Evolutionary conservation across 2,888 invertebrate species (phyloP).

Genomic region (Cynaeus angustus): DNA sequence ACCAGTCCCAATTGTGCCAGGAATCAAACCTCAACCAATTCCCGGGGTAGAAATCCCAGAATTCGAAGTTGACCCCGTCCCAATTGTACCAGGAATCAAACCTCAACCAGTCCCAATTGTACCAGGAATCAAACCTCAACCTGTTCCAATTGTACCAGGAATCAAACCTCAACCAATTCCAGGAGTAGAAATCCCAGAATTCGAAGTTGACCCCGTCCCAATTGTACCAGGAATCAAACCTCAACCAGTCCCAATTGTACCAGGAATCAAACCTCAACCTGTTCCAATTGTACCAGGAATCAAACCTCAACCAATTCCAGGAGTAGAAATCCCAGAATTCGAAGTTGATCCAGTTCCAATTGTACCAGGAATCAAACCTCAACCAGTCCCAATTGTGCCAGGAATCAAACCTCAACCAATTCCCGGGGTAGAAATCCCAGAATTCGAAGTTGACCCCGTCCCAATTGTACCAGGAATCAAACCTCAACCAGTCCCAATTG

Average conservation of each 20-base stretch:
- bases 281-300: constrained; percentile 9
- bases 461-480: constrained; percentile 23
- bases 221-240: constrained; percentile 17
- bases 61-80: constrained; percentile 14
- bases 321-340: constrained; percentile 9
- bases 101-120: constrained; percentile 13
- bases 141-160: constrained; percentile 25
- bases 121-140: constrained; percentile 24
- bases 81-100: constrained; percentile 16
- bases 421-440: constrained; percentile 1
- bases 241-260: constrained; percentile 21
- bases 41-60: constrained; percentile 9
- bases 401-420: constrained; percentile 20
- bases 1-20: constrained; percentile 19
- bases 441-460: constrained; percentile 24
- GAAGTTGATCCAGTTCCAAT: constrained; percentile 5
- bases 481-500: constrained; percentile 21
- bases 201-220: constrained; percentile 34
- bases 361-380: neutral
- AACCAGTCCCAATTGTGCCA: constrained; percentile 19
- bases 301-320: constrained; percentile 28
- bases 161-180: constrained; percentile 18
- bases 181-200: constrained; percentile 12
- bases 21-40: constrained; percentile 18
- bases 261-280: constrained; percentile 26